Evolutionary conservation across 2,797 vertebrate species (phyloP), one percentile per base, ranked within the genome.

Genomic region (Tenualosa ilisha): DNA sequence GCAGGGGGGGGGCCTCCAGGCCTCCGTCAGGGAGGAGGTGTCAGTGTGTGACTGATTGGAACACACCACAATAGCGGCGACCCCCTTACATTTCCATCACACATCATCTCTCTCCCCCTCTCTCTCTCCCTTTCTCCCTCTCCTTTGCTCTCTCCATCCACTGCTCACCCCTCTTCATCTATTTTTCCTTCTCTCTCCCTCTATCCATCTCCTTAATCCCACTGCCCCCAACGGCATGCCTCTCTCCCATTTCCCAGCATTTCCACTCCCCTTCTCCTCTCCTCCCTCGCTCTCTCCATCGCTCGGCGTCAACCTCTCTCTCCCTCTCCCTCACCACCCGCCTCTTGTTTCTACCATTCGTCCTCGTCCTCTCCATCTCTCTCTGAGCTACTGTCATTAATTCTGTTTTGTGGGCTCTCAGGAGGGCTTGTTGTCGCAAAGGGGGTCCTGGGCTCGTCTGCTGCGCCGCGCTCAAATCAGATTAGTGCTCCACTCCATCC

Each of bases 41-140:
- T 86, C 81, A 84, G 87, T 3, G 40, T 89, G 92, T 94, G 93
- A 95, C 91, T 91, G 93, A 95, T 93, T 93, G 91, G 91, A 87
- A 90, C 88, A 90, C 81, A 85, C 88, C 87, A 93, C 89, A 90
- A 89, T 85, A 90, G 89, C 91, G 91, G 89, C 89, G 87, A 88
- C 89, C 87, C 88, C 88, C 22, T 88, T 26, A 85, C 86, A 84
- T 75, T 37, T 75, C 37, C 37, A 75, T 75, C 68, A 75, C 37
- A 40, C 37, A 43, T 37, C 37, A 75, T 75, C 68, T 75, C 53
- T 46, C n/a, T 7, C 79, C 50, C 72, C 43, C 68, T 40, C 63
- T 84, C 54, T 53, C 26, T 54, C 50, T 24, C 20, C 72, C 8
- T 49, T 49, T 49, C 7, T 49, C 46, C 46, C 46, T 26, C 31